Evolutionary conservation across 2,888 invertebrate genomes (phyloP), one percentile per base, ranked within the genome.

Genomic region (Archips crataeganus): DNA sequence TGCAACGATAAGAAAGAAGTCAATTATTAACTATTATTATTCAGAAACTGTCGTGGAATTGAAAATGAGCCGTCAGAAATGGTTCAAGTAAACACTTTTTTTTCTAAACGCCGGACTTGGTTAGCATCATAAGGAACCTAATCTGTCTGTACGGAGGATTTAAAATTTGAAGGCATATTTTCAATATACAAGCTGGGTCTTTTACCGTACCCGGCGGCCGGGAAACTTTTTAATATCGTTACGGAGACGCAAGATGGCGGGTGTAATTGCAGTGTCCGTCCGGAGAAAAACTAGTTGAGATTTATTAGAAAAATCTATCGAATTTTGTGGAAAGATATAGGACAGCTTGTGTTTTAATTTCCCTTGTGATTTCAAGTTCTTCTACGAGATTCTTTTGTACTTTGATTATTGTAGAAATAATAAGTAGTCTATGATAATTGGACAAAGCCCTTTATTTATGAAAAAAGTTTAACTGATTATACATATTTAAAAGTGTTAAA

Each of bases 1-100:
- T 69, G 68, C 49, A 67, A 2, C 62, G 73, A 69, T 74, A 74
- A 74, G 64, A 74, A 74, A 69, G 73, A 74, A 74, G 73, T 74
- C 47, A n/a, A 62, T 73, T 74, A 74, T 74, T 74, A 74, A 74
- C 73, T 51, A 69, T 74, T 60, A 69, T 69, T 65, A 42, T 64
- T 65, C 42, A 34, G 61, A 54, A 59, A 61, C 60, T 42, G 49
- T 13, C 49, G 39, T 54, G 66, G 66, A 71, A 71, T 66, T 71
- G 65, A 42, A 66, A 71, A 66, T 36, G 36, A 13, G 65, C 23
- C 11, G 34, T 23, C 15, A 6, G 13, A 49, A 49, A 49, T 49
- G n/a, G 49, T 5, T 15, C 23, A 10, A 32, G 32, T 45, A 6
- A 39, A 45, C 9, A 42, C 11, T 45, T 45, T 45, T 54, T 51